These are phyloP conservation scores for Pseudomyrmex gracilis DNA, from an alignment of 1,140 invertebrate genomes.

Conservation along the genomic window DNA sequence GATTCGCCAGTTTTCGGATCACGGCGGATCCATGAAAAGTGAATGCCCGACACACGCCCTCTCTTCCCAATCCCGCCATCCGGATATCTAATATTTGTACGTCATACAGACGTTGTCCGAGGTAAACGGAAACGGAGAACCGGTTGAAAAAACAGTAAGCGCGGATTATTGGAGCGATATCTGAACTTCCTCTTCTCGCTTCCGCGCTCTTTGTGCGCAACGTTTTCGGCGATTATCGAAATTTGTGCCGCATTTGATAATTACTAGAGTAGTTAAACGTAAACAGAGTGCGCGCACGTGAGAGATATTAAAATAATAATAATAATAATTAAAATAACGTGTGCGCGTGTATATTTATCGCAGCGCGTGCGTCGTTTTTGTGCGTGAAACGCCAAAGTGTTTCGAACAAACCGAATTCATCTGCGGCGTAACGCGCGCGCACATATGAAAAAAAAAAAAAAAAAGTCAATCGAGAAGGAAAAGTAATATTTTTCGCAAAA, in stretches of 20 bases:
- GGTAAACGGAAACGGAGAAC: constrained; percentile 24
- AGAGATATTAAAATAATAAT: neutral
- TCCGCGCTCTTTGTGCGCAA: too few species aligned
- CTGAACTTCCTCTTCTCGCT: neutral
- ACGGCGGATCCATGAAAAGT: constrained; percentile 36
- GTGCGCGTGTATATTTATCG: too few species aligned
- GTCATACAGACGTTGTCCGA: constrained; percentile 25
- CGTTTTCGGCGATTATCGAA: neutral
- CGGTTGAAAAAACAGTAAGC: constrained; percentile 31
- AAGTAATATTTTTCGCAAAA: neutral
- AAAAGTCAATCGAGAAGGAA: constrained; percentile 2
- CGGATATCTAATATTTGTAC: constrained; percentile 55
- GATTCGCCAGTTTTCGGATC: constrained; percentile 31
- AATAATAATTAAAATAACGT: neutral
- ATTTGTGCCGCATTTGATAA: neutral
- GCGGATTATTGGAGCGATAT: constrained; percentile 5
- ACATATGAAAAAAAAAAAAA: constrained; percentile 5
- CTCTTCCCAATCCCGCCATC: neutral
- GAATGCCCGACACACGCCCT: neutral
- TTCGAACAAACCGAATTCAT: neutral
- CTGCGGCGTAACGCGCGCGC: neutral
- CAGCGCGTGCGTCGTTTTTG: neutral
- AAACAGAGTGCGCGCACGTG: neutral
- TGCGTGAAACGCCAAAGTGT: neutral
- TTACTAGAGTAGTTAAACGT: neutral